phyloP scores from a whole-genome alignment of 2,113 vertebrate genomes.

The Pangasianodon hypophthalmus region DNA sequence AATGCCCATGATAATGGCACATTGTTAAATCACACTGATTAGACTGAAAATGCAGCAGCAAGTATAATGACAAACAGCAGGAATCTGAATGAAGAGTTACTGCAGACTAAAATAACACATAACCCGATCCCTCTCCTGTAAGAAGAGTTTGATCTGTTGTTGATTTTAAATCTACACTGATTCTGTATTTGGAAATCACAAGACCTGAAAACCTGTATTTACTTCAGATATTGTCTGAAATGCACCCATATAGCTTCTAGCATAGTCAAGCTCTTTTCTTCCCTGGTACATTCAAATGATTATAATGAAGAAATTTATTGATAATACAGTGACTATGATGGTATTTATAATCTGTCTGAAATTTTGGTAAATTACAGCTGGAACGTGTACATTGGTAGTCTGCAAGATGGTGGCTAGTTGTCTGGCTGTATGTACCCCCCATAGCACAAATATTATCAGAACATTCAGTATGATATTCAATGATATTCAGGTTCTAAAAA shows the following conservation, averaged over 20 bases:
- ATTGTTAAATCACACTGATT: slow-evolving; percentile 8
- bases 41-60: neutral
- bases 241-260: neutral
- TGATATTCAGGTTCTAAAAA: neutral
- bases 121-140: neutral
- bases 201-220: neutral
- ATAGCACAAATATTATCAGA: neutral
- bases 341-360: neutral
- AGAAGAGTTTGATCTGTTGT: neutral
- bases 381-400: neutral
- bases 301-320: neutral
- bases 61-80: neutral
- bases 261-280: neutral
- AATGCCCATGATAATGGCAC: neutral
- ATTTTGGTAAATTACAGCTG: neutral
- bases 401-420: neutral
- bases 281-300: neutral
- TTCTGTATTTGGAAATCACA: neutral
- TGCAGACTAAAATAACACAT: neutral
- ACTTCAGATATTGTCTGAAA: neutral
- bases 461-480: neutral
- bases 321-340: neutral
- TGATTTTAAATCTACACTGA: neutral
- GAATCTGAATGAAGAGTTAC: neutral
- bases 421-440: neutral